Evolutionary conservation across 2,888 invertebrate species (phyloP).

Genomic region (Agrochola macilenta): DNA sequence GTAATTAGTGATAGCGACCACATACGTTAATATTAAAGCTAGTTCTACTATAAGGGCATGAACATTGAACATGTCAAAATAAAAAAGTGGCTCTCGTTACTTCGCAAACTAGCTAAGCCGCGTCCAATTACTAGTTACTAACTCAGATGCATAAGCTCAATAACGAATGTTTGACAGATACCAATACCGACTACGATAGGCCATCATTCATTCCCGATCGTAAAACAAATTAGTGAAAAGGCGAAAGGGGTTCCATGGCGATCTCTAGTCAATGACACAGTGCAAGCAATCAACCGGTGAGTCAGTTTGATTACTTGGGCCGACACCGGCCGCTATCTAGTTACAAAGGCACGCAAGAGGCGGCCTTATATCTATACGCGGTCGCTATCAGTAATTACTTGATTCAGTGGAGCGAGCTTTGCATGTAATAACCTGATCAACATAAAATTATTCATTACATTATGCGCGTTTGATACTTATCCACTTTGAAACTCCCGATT

Average conservation of each 20-base stretch:
- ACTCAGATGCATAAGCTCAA: conserved; percentile 6
- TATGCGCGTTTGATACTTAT: conserved; percentile 32
- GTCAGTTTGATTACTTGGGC: conserved; percentile 41
- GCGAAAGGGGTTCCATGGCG: conserved; percentile 14
- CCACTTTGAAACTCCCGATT: conserved; percentile 10
- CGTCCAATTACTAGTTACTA: conserved; percentile 5
- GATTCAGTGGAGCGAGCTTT: conserved; percentile 30
- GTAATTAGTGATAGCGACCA: conserved; percentile 40
- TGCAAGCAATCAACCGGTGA: conserved; percentile 48
- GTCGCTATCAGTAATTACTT: conserved; percentile 41
- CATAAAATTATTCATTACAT: conserved; percentile 42
- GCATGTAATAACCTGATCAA: conserved; percentile 32
- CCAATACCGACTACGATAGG: conserved; percentile 1
- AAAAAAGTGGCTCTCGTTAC: neutral
- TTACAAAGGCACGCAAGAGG: conserved; percentile 34
- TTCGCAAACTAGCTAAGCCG: conserved; percentile 6
- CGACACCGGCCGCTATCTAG: conserved; percentile 5
- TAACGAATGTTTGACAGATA: conserved; percentile 24
- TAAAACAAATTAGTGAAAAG: conserved; percentile 13
- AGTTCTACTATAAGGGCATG: neutral
- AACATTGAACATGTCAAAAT: neutral
- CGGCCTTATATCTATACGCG: conserved; percentile 9
- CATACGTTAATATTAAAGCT: too few species aligned
- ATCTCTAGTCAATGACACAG: conserved; percentile 23
- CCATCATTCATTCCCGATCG: conserved; percentile 13